A percentile compares a stretch with the other conserved stretches of the same genome.
phyloP scores from a whole-genome alignment of 2,888 invertebrate species.

The Mesodorylaimus sp. region DNA sequence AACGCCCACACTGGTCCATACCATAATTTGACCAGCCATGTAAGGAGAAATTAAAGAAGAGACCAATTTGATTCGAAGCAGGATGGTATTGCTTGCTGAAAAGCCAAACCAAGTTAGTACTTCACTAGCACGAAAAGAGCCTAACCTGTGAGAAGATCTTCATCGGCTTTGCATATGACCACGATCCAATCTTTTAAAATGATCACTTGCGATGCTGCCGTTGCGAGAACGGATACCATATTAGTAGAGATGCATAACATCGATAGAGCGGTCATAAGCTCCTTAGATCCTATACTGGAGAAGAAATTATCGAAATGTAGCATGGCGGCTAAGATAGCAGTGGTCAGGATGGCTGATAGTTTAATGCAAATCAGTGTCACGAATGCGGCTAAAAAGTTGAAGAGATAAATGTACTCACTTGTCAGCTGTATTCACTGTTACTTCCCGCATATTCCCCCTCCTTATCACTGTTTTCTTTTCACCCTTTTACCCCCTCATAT shows the following conservation, averaged over 20 bases:
- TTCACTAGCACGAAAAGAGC: too few species aligned
- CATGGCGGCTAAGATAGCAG: too few species aligned
- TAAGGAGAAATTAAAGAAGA: slow-evolving; percentile 37
- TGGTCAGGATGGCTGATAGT: too few species aligned
- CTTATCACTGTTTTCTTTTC: too few species aligned
- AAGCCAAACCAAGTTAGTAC: too few species aligned
- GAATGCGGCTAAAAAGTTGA: too few species aligned
- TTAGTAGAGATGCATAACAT: slow-evolving; percentile 1
- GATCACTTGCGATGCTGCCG: slow-evolving; percentile 11
- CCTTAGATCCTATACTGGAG: not conserved
- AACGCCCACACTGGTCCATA: slow-evolving; percentile 24
- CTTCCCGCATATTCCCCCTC: too few species aligned
- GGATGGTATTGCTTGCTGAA: slow-evolving; percentile 36
- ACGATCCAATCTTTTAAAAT: slow-evolving; percentile 38
- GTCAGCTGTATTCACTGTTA: too few species aligned
- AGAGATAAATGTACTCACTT: too few species aligned
- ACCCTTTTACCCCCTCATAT: too few species aligned
- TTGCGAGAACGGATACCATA: slow-evolving; percentile 31
- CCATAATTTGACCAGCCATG: slow-evolving; percentile 37
- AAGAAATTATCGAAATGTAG: not conserved
- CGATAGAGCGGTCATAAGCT: slow-evolving; percentile 1
- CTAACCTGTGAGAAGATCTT: too few species aligned
- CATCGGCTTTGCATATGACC: slow-evolving; percentile 32
- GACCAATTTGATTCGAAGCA: slow-evolving; percentile 36
- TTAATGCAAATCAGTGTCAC: too few species aligned